phyloP scores from a whole-genome alignment of 2,888 invertebrate species.

The Hoplodrina blanda region DNA sequence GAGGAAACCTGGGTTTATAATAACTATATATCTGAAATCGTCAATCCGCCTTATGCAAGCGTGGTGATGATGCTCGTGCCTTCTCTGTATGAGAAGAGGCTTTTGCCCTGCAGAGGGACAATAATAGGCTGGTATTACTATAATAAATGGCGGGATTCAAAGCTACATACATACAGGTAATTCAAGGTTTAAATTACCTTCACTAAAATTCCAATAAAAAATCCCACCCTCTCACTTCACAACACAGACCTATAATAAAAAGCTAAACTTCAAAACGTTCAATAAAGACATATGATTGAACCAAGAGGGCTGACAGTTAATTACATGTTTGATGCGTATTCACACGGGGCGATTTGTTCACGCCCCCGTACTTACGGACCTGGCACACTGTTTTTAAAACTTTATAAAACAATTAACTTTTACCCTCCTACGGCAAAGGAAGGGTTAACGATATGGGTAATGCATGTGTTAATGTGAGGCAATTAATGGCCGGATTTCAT shows the following conservation, averaged over 20 bases:
- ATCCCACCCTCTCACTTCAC: background rate
- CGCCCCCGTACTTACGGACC: slow-evolving; percentile 35
- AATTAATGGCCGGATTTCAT: background rate
- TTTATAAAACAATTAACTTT: slow-evolving; percentile 16
- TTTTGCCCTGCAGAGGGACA: too few relatives aligned
- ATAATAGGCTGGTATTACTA: too few relatives aligned
- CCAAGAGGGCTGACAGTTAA: slow-evolving; percentile 65
- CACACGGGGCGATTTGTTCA: slow-evolving; percentile 37
- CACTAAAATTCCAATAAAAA: slow-evolving; percentile 15
- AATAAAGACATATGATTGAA: slow-evolving; percentile 64
- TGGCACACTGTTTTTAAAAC: slow-evolving; percentile 27
- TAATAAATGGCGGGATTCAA: background rate
- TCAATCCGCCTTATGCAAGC: too few relatives aligned
- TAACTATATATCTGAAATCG: too few relatives aligned
- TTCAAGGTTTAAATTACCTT: background rate
- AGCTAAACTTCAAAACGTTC: slow-evolving; percentile 33
- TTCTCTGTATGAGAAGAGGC: too few relatives aligned
- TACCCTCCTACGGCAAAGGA: background rate
- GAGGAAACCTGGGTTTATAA: too few relatives aligned
- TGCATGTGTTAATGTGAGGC: background rate
- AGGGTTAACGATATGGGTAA: background rate
- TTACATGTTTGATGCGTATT: slow-evolving; percentile 67
- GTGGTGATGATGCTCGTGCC: too few relatives aligned
- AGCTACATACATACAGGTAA: background rate
- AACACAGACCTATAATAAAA: slow-evolving; percentile 30